Evolutionary conservation across 2,113 vertebrate genomes (phyloP).

Genomic region (Coptodon bakossiorum): DNA sequence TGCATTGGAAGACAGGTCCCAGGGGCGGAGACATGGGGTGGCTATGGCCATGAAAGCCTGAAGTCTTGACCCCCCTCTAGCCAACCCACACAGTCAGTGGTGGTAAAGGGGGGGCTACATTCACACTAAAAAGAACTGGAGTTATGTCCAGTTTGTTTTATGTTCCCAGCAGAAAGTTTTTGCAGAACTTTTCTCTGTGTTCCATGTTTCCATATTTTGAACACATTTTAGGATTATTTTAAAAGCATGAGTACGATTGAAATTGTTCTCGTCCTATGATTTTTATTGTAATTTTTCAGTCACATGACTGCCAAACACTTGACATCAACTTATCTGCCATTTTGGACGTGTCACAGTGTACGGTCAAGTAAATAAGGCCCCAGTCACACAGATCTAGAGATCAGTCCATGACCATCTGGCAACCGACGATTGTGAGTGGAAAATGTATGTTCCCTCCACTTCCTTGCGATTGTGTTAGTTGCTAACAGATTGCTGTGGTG

Average conservation of each 20-base stretch:
- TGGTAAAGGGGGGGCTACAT: neutral
- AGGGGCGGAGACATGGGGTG: neutral
- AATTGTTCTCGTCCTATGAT: neutral
- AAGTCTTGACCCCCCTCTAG: neutral
- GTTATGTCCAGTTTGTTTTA: neutral
- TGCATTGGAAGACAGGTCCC: neutral
- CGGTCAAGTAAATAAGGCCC: neutral
- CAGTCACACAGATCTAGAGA: neutral
- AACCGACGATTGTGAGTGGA: fast-evolving
- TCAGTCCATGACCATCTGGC: neutral
- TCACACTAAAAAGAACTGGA: neutral
- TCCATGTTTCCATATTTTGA: neutral
- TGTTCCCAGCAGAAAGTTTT: neutral
- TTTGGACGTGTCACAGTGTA: neutral
- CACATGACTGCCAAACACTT: neutral
- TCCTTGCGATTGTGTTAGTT: neutral
- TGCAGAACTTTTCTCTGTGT: neutral
- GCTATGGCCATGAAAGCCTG: neutral
- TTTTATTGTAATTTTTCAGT: neutral
- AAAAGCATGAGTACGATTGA: neutral
- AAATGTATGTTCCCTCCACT: neutral
- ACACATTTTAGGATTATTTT: neutral
- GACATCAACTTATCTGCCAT: neutral
- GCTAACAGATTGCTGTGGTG: neutral
- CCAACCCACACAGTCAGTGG: neutral